These are phyloP conservation scores for Acropternis orthonyx DNA, from an alignment of 2,797 vertebrate species.

Conservation along the genomic window DNA sequence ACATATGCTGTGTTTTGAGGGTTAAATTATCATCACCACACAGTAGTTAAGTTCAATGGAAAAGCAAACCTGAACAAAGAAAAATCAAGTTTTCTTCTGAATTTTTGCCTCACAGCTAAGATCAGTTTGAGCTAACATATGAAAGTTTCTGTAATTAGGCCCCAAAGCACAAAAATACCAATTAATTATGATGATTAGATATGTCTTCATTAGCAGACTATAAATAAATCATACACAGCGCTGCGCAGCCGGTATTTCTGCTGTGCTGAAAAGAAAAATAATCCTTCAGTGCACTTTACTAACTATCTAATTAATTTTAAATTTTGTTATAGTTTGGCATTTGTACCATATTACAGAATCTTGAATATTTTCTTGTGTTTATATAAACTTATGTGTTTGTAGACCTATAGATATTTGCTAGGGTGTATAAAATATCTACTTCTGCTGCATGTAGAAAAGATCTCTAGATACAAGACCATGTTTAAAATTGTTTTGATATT, in stretches of 20 bases:
- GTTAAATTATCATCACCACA: conserved; percentile 16
- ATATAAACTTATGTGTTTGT: background rate
- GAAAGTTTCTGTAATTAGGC: conserved; percentile 74
- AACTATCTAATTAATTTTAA: conserved; percentile 73
- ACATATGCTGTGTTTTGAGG: background rate
- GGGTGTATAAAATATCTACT: background rate
- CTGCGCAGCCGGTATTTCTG: conserved; percentile 53
- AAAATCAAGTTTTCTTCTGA: conserved; percentile 34
- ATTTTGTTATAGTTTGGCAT: conserved; percentile 43
- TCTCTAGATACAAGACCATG: background rate
- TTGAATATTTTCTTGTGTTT: conserved; percentile 16
- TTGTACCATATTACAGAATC: conserved; percentile 25
- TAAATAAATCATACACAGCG: conserved; percentile 78
- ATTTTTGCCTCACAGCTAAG: conserved; percentile 55
- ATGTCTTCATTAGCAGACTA: conserved; percentile 79
- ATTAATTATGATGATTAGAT: conserved; percentile 81
- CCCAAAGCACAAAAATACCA: conserved; percentile 75
- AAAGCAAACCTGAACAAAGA: conserved; percentile 26
- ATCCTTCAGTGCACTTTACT: conserved; percentile 24
- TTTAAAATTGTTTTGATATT: conserved; percentile 35
- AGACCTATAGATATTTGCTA: background rate
- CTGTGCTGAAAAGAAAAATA: conserved; percentile 46
- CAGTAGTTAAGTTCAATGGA: background rate
- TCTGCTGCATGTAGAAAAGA: background rate
- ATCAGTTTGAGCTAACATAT: conserved; percentile 51